Evolutionary conservation across 2,888 invertebrate species (phyloP), one percentile per base, ranked within the genome.

Genomic region (Pedicia rivosa): DNA sequence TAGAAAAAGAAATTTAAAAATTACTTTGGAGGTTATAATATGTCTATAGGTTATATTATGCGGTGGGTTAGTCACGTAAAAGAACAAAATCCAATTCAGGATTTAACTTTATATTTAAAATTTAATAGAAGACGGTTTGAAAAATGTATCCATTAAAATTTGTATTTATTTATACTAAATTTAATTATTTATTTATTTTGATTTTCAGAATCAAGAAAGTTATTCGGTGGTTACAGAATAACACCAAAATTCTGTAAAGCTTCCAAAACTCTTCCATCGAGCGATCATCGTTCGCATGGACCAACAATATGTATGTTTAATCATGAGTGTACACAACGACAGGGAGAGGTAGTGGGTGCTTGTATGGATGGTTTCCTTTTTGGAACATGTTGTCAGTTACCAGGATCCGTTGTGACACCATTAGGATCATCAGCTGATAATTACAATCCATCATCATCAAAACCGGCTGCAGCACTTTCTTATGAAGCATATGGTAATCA

Each of bases 231-330:
- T 7, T 86, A 87, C 58, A 68, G 80, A 53, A 87, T 87, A 65
- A 80, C 83, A 10, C 86, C 86, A 4, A 73, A 78, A 45, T 72
- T 75, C 46, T 87, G 87, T 60, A 76, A 78, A 50, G 75, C 82
- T 14, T 70, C 77, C 5, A 62, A 74, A 53, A 70, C 74, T 26
- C 64, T 74, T 14, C 67, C 64, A 25, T 54, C 65, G 45, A 65
- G 68, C 30, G 71, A 74, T 48, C 63, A 67, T 4, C 53, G 62
- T 29, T 48, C 55, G n/a, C 65, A 67, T 47, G 78, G 79, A 2
- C 77, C 77, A 27, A 81, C 79, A 26, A 77, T 86, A 50, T 90
- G 90, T 60, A 90, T 90, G 90, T 91, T 90, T 65, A 88, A 90
- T 62, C 84, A 86, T 51, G 87, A 90, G 54, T 90, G 90, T 54